phyloP scores from a whole-genome alignment of 2,888 invertebrate genomes.

The Troides helena region DNA sequence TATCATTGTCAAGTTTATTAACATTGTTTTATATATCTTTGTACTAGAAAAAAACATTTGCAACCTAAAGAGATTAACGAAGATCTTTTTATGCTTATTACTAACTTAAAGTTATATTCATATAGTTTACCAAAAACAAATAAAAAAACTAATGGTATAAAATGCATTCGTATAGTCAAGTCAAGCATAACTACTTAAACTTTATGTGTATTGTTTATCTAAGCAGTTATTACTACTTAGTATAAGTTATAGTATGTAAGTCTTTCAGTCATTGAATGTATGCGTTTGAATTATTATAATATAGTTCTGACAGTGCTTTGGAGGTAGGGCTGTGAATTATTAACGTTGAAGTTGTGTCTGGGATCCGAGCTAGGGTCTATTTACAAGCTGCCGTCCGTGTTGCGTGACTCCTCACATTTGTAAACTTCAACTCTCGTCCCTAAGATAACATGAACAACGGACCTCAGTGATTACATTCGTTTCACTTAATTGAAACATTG shows the following conservation, averaged over 20 bases:
- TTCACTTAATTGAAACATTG: conserved; percentile 59
- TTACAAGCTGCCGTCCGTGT: conserved; percentile 38
- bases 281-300: conserved; percentile 26
- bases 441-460: conserved; percentile 56
- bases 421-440: conserved; percentile 47
- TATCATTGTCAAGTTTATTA: no score
- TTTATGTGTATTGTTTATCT: no score
- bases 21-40: no score
- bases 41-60: no score
- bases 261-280: background rate
- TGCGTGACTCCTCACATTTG: conserved; percentile 75
- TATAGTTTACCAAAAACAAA: no score
- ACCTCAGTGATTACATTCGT: conserved; percentile 45
- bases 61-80: no score
- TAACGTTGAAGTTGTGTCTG: conserved; percentile 36
- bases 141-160: no score
- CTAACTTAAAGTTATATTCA: no score
- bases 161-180: no score
- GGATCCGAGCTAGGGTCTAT: conserved; percentile 37
- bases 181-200: no score
- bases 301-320: conserved; percentile 28
- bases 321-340: conserved; percentile 38
- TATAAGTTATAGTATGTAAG: background rate
- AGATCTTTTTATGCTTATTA: no score
- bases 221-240: no score